Evolutionary conservation across 64 coral and sea anemone genomes (phyloP), one percentile per base, ranked within the genome.

Genomic region (Dendrophyllia cribrosa): DNA sequence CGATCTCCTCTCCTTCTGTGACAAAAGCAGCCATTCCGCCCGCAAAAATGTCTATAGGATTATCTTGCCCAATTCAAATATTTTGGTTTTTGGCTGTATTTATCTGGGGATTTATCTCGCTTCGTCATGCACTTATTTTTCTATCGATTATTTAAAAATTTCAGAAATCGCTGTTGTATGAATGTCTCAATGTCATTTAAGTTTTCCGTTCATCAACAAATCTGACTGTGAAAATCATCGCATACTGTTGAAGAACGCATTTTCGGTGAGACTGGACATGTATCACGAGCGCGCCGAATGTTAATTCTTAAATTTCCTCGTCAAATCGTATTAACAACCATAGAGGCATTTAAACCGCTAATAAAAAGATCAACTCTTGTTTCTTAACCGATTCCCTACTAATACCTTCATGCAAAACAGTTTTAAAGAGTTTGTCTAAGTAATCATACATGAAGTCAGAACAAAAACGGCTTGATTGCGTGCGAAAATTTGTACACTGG

Each of bases 301-400:
- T 11, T 13, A 84, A 84, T 84, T 67, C 62, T 84, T 84, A 12
- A 12, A 19, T 51, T 84, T 67, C 45, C 62, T 84, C 45, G n/a
- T 84, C 80, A 84, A 83, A 84, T 84, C 60, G 62, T 84, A 66
- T 84, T 84, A 84, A 8, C 7, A 50, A 48, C 44, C 66, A 67
- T 84, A 64, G 34, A 51, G 61, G 45, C 13, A 66, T 84, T 84
- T 67, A 62, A 13, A 62, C 34, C 26, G 26, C 80, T 20, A 67
- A 50, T 83, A 51, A 84, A 59, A 84, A 51, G 60, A 67, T 68
- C 60, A 66, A 84, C 60, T 84, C 60, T 47, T 51, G 24, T 46
- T 13, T 82, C 24, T 64, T 59, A 84, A 67, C 61, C 61, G 64
- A 6, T 65, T 84, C 50, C 24, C 56, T 16, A 15, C 56, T 80